phyloP scores from a whole-genome alignment of 2,797 vertebrate species.

The Chromis chromis region DNA sequence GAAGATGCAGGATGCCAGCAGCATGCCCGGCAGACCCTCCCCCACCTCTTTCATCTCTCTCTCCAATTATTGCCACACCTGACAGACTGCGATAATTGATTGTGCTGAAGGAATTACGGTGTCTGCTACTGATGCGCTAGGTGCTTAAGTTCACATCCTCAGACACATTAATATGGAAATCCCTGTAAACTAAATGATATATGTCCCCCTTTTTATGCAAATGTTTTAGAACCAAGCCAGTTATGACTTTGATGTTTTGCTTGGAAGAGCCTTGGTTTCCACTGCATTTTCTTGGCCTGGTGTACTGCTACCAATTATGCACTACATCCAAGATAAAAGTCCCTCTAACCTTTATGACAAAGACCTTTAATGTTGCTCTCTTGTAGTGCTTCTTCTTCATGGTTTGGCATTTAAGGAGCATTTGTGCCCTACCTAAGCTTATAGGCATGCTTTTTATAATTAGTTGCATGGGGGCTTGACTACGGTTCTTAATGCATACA shows the following conservation, averaged over 20 bases:
- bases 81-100: slow-evolving; percentile 73
- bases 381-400: slow-evolving; percentile 6
- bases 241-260: slow-evolving; percentile 66
- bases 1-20: slow-evolving; percentile 7
- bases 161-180: slow-evolving; percentile 77
- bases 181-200: slow-evolving; percentile 70
- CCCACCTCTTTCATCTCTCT: slow-evolving; percentile 40
- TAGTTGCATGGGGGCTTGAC: not conserved
- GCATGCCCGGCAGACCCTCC: slow-evolving; percentile 23
- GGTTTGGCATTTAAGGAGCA: slow-evolving; percentile 25
- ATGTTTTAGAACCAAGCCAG: slow-evolving; percentile 44
- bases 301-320: slow-evolving; percentile 47
- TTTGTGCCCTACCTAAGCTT: slow-evolving; percentile 17
- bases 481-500: slow-evolving; percentile 6
- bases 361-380: slow-evolving; percentile 39
- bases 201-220: slow-evolving; percentile 64
- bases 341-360: slow-evolving; percentile 42
- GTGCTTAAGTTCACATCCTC: slow-evolving; percentile 68
- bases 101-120: slow-evolving; percentile 59
- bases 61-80: slow-evolving; percentile 69
- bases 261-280: slow-evolving; percentile 46
- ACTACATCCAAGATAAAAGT: slow-evolving; percentile 44
- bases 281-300: slow-evolving; percentile 28
- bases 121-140: slow-evolving; percentile 51
- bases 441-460: slow-evolving; percentile 20